These are phyloP conservation scores for Pocillopora damicornis DNA, from an alignment of 64 coral and sea anemone species.

Conservation along the genomic window DNA sequence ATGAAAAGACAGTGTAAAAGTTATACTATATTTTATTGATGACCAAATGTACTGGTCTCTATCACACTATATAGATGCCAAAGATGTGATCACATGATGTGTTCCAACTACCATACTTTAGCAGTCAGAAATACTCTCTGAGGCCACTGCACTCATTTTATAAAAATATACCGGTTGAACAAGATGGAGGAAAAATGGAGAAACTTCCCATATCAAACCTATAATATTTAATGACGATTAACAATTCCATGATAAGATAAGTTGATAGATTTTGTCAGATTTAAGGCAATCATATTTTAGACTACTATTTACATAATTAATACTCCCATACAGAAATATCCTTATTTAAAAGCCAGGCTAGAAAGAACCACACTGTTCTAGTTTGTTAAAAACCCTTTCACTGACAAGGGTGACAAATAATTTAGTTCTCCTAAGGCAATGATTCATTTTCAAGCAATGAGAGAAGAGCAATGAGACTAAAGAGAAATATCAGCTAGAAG, in stretches of 20 bases:
- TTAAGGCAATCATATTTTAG: not conserved
- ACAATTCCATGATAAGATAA: not conserved
- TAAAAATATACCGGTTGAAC: slow-evolving; percentile 3
- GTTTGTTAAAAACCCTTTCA: not conserved
- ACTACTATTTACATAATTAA: slow-evolving; percentile 7
- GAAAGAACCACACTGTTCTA: not conserved
- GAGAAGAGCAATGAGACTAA: too few relatives aligned
- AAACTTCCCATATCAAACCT: not conserved
- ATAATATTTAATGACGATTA: not conserved
- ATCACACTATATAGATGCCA: not conserved
- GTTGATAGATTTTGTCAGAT: not conserved
- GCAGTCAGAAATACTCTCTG: slow-evolving; percentile 3
- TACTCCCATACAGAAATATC: not conserved
- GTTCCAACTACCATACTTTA: not conserved
- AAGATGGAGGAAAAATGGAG: not conserved
- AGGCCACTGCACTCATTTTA: slow-evolving; percentile 6
- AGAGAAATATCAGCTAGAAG: too few relatives aligned
- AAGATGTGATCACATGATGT: not conserved
- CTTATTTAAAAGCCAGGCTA: not conserved
- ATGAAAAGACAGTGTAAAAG: not conserved
- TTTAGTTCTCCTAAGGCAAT: not conserved
- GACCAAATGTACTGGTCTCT: not conserved
- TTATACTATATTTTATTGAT: not conserved
- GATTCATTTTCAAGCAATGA: too few relatives aligned
- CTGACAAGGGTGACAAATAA: not conserved